Base-by-base conservation (phyloP, 2,888 invertebrate species). In the Pasiphila rectangulata region DNA sequence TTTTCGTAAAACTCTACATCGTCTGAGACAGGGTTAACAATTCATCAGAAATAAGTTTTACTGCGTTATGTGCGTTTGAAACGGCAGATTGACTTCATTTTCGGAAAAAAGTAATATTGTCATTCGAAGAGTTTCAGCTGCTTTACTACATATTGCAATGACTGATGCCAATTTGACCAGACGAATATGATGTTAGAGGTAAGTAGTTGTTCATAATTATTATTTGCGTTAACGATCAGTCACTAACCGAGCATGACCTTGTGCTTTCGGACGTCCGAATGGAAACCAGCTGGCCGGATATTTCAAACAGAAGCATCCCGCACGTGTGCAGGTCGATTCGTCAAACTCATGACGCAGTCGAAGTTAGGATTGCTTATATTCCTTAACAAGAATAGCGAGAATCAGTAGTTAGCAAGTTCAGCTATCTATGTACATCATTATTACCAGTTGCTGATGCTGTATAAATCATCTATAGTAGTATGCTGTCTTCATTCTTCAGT, bases 11-110 rank as follows among this genome's bases (percentile, higher is more conserved):
- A 44, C 55, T 51, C 40, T 27, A 55, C 46, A 47, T 46, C 49
- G 48, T 53, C 46, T 54, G 39, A 34, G 48, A 57, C 52, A 40
- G 38, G n/a, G 49, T 57, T 56, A 46, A 46, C 35, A 45, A 49
- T 53, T 47, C 46, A 51, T 54, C 46, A 25, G 16, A 54, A 58
- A 58, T 54, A 54, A 45, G 57, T 58, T 56, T 46, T 9, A 38
- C 1, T 54, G 56, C 56, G 57, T 56, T 56, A 58, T 54, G 54
- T 46, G 46, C 47, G 48, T 44, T 51, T 27, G 32, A 42, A 41
- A 30, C 16, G 34, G 38, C 25, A 49, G 38, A 51, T 46, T 46
- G 47, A 46, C 43, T 51, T 49, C 47, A 15, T 44, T 40, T 37
- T 39, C 20, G 4, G 25, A 15, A 10, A 20, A 12, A 20, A 45